Evolutionary conservation across 2,888 invertebrate genomes (phyloP).

Genomic region (Leptinotarsa juncta): DNA sequence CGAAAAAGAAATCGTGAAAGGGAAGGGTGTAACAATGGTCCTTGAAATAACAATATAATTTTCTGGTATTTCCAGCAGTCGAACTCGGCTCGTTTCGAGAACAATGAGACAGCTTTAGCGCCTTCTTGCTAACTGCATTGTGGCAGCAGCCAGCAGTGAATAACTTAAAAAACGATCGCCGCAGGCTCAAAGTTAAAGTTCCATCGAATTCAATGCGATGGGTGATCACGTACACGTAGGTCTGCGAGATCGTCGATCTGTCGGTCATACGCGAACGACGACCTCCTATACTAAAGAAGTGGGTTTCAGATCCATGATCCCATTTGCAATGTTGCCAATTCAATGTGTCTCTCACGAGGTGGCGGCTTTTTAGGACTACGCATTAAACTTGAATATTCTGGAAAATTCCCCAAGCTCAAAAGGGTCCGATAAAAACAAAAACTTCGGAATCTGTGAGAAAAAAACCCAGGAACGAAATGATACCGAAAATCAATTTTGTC

Average conservation of each 20-base stretch:
- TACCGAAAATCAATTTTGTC: too few relatives aligned
- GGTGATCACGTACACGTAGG: slow-evolving; percentile 25
- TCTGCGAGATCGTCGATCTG: slow-evolving; percentile 42
- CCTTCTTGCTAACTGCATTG: slow-evolving; percentile 21
- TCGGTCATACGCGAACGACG: slow-evolving; percentile 45
- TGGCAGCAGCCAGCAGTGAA: neutral
- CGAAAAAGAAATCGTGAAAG: neutral
- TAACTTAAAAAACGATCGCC: slow-evolving; percentile 9
- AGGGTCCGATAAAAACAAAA: too few relatives aligned
- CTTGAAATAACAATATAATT: neutral
- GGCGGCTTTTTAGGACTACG: neutral
- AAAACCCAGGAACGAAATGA: too few relatives aligned
- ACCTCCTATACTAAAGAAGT: slow-evolving; percentile 37
- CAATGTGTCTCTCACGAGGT: neutral
- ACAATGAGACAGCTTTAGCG: slow-evolving; percentile 20
- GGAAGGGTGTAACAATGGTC: neutral
- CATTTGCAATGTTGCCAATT: slow-evolving; percentile 29
- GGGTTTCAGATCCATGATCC: slow-evolving; percentile 32
- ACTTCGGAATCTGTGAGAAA: too few relatives aligned
- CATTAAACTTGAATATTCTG: too few relatives aligned
- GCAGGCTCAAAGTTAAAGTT: slow-evolving; percentile 23
- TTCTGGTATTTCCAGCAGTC: slow-evolving; percentile 12
- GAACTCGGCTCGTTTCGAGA: neutral
- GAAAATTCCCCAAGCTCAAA: too few relatives aligned
- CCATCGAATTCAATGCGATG: slow-evolving; percentile 24